Conservation (phyloP, 2,797 vertebrate genomes). For the Gadopsis bispinosus region DNA sequence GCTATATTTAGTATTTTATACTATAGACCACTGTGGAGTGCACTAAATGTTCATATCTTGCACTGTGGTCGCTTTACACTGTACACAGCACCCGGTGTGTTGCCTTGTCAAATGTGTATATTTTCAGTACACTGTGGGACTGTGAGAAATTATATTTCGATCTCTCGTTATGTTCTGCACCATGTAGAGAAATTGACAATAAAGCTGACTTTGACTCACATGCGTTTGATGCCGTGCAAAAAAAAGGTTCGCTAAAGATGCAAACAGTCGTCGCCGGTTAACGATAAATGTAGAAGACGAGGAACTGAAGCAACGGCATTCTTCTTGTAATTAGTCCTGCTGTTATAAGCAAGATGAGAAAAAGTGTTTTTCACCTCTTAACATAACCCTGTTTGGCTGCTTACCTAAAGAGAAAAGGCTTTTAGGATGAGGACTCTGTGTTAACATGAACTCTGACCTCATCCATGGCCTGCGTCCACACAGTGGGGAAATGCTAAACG, state of each 20-base stretch:
- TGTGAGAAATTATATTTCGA: too few species aligned
- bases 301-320: not conserved
- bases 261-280: not conserved
- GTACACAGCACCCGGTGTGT: too few species aligned
- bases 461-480: not conserved
- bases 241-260: not conserved
- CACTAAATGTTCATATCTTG: too few species aligned
- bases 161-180: too few species aligned
- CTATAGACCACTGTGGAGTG: too few species aligned
- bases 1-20: too few species aligned
- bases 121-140: too few species aligned
- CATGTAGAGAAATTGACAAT: too few species aligned
- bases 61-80: too few species aligned
- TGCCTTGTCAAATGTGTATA: too few species aligned
- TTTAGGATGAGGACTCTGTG: too few species aligned
- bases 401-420: not conserved
- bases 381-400: not conserved
- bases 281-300: not conserved
- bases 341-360: not conserved
- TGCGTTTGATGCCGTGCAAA: not conserved
- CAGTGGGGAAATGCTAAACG: not conserved
- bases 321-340: not conserved
- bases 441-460: not conserved
- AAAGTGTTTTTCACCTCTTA: not conserved
- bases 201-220: too few species aligned